phyloP scores from a whole-genome alignment of 37 sponge, comb jelly and placozoan species.

The Ianthella basta region DNA sequence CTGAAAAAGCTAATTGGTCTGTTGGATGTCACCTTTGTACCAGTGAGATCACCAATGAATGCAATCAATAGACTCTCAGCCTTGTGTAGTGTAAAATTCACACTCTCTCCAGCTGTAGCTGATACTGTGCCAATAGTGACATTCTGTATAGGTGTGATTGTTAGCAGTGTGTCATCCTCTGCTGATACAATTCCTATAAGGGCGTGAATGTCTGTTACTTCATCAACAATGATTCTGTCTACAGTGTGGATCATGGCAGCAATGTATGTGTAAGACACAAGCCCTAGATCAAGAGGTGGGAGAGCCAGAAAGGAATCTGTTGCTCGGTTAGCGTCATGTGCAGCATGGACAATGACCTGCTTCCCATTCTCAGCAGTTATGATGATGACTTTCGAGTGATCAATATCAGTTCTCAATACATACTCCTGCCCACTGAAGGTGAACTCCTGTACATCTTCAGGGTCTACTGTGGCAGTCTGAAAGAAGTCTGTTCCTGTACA shows the following conservation, averaged over 20 bases:
- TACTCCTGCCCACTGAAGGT: not conserved
- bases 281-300: slow-evolving; percentile 26
- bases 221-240: not conserved
- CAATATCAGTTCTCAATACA: too few species aligned
- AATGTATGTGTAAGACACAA: slow-evolving; percentile 27
- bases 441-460: not conserved
- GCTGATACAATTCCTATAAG: slow-evolving; percentile 7
- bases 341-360: slow-evolving; percentile 35
- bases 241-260: not conserved
- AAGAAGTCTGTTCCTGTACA: not conserved
- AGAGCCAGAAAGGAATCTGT: slow-evolving; percentile 66
- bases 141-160: too few species aligned
- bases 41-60: slow-evolving; percentile 25
- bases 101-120: not conserved
- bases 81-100: not conserved
- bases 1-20: slow-evolving; percentile 44
- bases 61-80: not conserved
- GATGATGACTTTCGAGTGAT: too few species aligned
- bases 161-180: not conserved
- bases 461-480: not conserved
- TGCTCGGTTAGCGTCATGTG: not conserved
- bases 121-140: too few species aligned
- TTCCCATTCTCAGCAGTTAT: too few species aligned
- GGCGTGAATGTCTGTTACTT: slow-evolving; percentile 3
- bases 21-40: slow-evolving; percentile 36